A percentile compares a stretch with the other conserved stretches of the same genome.
Evolutionary conservation across 2,113 vertebrate species (phyloP).

Genomic region (Neogobius melanostomus): DNA sequence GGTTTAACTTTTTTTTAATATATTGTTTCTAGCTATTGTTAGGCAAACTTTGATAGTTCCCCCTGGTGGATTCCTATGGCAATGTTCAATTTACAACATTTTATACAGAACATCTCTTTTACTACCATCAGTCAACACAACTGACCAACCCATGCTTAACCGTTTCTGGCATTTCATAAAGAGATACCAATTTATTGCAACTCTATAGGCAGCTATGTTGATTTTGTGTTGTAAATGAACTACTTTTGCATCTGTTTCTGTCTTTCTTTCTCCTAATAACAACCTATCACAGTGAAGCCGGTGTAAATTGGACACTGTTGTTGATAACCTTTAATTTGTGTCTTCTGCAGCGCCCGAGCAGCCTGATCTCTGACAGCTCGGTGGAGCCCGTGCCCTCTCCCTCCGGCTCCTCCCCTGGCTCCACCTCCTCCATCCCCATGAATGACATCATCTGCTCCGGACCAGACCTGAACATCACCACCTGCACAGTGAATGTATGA

Average conservation of each 20-base stretch:
- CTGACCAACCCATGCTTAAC: too few species aligned
- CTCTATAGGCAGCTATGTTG: background rate
- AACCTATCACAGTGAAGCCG: background rate
- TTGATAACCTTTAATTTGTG: background rate
- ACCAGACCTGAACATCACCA: constrained; percentile 62
- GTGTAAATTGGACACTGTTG: background rate
- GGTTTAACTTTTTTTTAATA: too few species aligned
- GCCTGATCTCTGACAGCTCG: constrained; percentile 78
- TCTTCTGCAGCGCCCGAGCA: constrained; percentile 72
- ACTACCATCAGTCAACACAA: too few species aligned
- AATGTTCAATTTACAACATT: too few species aligned
- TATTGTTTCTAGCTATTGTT: too few species aligned
- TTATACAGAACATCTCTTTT: too few species aligned
- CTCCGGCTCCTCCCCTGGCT: constrained; percentile 67
- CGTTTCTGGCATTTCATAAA: background rate
- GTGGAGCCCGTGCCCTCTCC: constrained; percentile 78
- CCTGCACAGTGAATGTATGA: constrained; percentile 65
- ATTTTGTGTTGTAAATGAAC: background rate
- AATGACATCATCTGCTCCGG: constrained; percentile 60
- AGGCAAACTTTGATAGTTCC: too few species aligned
- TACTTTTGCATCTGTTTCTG: background rate
- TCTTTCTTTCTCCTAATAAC: background rate
- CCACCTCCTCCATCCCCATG: constrained; percentile 56
- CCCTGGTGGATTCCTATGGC: too few species aligned
- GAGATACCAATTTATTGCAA: background rate